phyloP scores from a whole-genome alignment of 2,797 vertebrate genomes.

The Mastacembelus armatus region DNA sequence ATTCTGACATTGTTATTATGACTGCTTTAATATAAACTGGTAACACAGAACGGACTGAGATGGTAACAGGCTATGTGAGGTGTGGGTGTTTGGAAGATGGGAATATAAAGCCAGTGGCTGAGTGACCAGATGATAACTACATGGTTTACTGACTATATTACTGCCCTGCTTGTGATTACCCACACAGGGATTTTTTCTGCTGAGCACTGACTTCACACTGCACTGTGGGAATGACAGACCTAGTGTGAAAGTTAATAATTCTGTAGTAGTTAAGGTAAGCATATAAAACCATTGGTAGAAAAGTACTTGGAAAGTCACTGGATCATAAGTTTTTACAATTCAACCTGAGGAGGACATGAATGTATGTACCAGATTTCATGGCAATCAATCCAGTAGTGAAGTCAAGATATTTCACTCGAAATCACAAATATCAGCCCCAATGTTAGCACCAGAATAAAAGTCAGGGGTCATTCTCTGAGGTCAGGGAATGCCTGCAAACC shows the following conservation, averaged over 20 bases:
- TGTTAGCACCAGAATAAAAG: too few relatives aligned
- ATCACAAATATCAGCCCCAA: too few relatives aligned
- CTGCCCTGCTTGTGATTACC: slow-evolving; percentile 1
- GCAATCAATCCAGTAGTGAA: too few relatives aligned
- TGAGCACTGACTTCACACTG: background rate
- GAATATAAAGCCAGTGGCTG: slow-evolving; percentile 9
- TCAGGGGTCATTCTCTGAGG: too few relatives aligned
- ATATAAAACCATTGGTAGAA: background rate
- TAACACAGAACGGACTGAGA: background rate
- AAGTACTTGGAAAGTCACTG: too few relatives aligned
- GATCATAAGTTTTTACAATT: too few relatives aligned
- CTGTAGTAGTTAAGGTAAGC: background rate
- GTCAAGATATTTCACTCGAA: too few relatives aligned
- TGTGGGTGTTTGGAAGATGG: slow-evolving; percentile 9
- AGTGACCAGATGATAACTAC: slow-evolving; percentile 26
- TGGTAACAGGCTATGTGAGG: background rate
- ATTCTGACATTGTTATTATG: too few relatives aligned
- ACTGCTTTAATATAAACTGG: background rate
- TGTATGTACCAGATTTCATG: too few relatives aligned
- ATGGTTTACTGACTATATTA: slow-evolving; percentile 11
- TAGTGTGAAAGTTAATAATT: too few relatives aligned
- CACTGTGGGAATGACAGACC: background rate
- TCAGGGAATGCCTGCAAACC: too few relatives aligned
- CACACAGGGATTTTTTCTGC: slow-evolving; percentile 15
- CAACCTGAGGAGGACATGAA: too few relatives aligned